phyloP scores from a whole-genome alignment of 2,888 invertebrate species.

The Sinopyrophorus schimmeli region DNA sequence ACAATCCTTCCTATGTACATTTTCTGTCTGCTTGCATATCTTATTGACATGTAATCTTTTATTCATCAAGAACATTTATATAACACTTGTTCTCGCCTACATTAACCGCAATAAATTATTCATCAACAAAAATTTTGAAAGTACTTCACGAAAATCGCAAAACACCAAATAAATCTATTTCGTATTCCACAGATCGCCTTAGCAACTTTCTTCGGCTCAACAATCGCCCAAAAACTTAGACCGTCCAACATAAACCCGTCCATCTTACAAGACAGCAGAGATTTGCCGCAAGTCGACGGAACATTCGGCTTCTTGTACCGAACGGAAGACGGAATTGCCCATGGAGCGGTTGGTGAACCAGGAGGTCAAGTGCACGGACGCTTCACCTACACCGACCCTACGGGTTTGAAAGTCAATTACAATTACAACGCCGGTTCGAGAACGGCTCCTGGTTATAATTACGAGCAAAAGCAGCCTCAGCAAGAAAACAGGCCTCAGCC shows the following conservation, averaged over 20 bases:
- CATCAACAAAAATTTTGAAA: too few species aligned
- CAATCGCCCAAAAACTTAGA: constrained; percentile 28
- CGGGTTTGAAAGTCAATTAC: constrained; percentile 53
- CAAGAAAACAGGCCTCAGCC: constrained; percentile 8
- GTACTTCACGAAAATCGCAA: too few species aligned
- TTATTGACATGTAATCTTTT: too few species aligned
- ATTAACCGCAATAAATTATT: too few species aligned
- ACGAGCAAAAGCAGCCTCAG: constrained; percentile 31
- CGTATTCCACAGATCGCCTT: constrained; percentile 5
- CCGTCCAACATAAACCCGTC: constrained; percentile 44
- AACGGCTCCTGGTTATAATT: constrained; percentile 43
- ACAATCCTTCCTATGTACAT: too few species aligned
- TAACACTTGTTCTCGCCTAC: too few species aligned
- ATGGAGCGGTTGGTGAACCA: constrained; percentile 52
- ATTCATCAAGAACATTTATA: too few species aligned
- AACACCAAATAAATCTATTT: too few species aligned
- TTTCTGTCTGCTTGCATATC: too few species aligned
- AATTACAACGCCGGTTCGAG: constrained; percentile 54
- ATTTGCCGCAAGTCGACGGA: constrained; percentile 52
- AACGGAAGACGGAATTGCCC: constrained; percentile 54
- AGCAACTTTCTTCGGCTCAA: background rate
- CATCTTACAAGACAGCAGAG: constrained; percentile 52
- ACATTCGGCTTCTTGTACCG: constrained; percentile 54
- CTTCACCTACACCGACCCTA: constrained; percentile 55
- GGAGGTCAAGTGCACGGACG: constrained; percentile 52